Evolutionary conservation across 1,140 invertebrate genomes (phyloP).

Genomic region (Amyelois transitella): DNA sequence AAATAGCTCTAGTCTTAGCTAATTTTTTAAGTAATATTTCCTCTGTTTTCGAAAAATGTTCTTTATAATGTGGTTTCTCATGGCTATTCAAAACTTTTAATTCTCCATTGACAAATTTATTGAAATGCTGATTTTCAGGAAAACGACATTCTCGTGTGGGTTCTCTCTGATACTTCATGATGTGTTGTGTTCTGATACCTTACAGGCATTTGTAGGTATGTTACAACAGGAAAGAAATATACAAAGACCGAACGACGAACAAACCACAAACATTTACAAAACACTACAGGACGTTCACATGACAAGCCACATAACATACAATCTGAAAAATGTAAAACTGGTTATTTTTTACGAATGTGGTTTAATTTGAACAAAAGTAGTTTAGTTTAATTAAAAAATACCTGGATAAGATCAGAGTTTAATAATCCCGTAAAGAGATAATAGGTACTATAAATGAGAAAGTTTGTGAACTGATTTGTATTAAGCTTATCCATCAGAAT

Average conservation of each 20-base stretch:
- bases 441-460: too few relatives aligned
- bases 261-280: not conserved
- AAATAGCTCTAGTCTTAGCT: conserved; percentile 39
- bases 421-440: too few relatives aligned
- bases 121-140: conserved; percentile 23
- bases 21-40: conserved; percentile 34
- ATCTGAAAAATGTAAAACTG: not conserved
- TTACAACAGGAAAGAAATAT: not conserved
- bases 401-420: too few relatives aligned
- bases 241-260: not conserved
- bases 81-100: too few relatives aligned
- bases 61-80: conserved; percentile 30
- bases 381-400: too few relatives aligned
- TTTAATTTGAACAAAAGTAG: too few relatives aligned
- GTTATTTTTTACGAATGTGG: too few relatives aligned
- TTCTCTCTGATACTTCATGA: conserved; percentile 24
- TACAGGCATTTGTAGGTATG: not conserved
- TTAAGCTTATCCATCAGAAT: too few relatives aligned
- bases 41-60: conserved; percentile 39
- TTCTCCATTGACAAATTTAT: conserved; percentile 19
- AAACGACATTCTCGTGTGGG: conserved; percentile 20
- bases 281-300: not conserved
- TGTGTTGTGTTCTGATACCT: conserved; percentile 2
- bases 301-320: conserved; percentile 1
- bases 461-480: too few relatives aligned